Evolutionary conservation across 2,888 invertebrate species (phyloP), one percentile per base, ranked within the genome.

Genomic region (Cloeon dipterum): DNA sequence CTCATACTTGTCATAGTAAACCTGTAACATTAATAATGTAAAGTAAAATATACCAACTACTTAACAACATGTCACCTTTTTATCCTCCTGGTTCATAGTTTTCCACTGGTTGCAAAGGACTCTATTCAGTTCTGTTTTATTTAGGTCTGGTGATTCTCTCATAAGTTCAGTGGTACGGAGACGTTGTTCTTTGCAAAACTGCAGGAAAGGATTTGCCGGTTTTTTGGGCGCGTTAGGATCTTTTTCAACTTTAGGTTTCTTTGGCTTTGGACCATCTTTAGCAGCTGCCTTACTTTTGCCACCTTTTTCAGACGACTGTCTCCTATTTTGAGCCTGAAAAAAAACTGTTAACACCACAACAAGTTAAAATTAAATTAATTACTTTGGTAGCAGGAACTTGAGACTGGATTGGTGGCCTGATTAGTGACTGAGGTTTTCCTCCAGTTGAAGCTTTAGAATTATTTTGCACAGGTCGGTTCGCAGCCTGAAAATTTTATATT

Each of bases 181-280:
- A 40, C 77, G 58, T 49, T 77, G 76, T 47, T 77, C 76, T 58
- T 77, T 76, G 45, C 77, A 78, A 54, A 75, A 78, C 56, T 77
- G 75, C 49, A 78, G 76, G 55, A 77, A 77, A 34, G 78, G 77
- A 64, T 78, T 78, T 37, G 76, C 75, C 2, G 77, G 77, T 44
- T 76, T 65, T 51, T 78, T 78, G 1, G 78, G 77, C 34, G 76
- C 76, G 56, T 75, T 74, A 1, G 76, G 76, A 56, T 77, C 78
- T 47, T 58, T 58, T 46, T 66, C 66, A 4, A 56, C 32, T 46
- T 34, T 54, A 51, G 34, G 20, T n/a, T n/a, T n/a, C 21, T 35
- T 38, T 23, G 19, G 33, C 25, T 26, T 38, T 32, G n/a, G n/a
- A n/a, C n/a, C n/a, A n/a, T 34, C n/a, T 20, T 38, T 38, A 4